Base-by-base conservation (phyloP, 2,797 vertebrate species). In the Falco naumanni region DNA sequence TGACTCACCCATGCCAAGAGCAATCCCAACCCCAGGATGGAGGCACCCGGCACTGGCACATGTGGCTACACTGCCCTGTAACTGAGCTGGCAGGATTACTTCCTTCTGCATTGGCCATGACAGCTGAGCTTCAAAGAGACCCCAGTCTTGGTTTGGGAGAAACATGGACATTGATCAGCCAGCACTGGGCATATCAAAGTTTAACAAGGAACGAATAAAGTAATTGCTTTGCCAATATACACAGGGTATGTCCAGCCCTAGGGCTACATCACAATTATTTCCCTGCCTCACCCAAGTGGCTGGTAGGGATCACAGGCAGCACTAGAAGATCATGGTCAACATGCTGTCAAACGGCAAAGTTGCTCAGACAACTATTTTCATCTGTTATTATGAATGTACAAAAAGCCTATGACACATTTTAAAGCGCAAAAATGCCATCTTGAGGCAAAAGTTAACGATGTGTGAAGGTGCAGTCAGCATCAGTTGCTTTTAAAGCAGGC, bases 391-490 rank as follows among this genome's bases (percentile, higher is more conserved):
- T 0, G 29, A 21, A 60, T 8, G 4, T 64, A 56, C 28, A 25
- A 18, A 65, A 48, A 3, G 3, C 57, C 51, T 72, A 3, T 16
- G 59, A 20, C 41, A 8, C 11, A 6, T 89, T 92, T 79, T 3
- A 66, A 89, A 89, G 95, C 7, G 7, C 89, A 92, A 89, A 96
- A 97, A 96, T 96, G 86, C 92, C 93, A 95, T 6, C 93, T 96
- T 79, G 77, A 96, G 96, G 95, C 92, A 92, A 68, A 70, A 84
- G 47, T n/a, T 65, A 47, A 45, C 0, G 1, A n/a, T 4, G 31
- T n/a, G 72, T 9, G 63, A 15, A 54, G 70, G 64, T 12, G 68
- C 71, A 50, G 86, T 3, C n/a, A 6, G 51, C 47, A 26, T 26
- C 0, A 1, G 34, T 5, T 1, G 39, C 26, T 26, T n/a, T 51